These are phyloP conservation scores for Cliona cf. orientalis DNA, from an alignment of 37 sponge, comb jelly and placozoan species.

Conservation along the genomic window DNA sequence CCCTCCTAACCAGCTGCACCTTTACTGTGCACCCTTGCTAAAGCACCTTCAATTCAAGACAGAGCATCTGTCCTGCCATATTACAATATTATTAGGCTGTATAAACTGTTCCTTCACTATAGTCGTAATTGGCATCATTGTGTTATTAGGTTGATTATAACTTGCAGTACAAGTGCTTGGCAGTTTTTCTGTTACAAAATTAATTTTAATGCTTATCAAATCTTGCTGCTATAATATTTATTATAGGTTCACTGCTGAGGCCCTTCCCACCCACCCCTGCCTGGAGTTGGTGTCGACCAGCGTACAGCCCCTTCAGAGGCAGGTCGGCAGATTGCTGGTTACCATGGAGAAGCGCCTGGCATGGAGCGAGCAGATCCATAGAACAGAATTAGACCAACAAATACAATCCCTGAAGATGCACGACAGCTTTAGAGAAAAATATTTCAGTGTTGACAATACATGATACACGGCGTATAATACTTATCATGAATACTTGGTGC, in stretches of 20 bases:
- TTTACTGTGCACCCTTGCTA: too few relatives aligned
- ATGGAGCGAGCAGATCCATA: constrained; percentile 23
- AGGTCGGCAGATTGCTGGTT: constrained; percentile 55
- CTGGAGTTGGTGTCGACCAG: constrained; percentile 50
- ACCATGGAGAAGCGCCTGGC: constrained; percentile 80
- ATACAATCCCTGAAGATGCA: background rate
- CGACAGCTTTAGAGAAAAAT: constrained; percentile 45
- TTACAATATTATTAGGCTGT: too few relatives aligned
- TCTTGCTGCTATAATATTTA: too few relatives aligned
- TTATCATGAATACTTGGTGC: too few relatives aligned
- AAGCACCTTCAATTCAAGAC: too few relatives aligned
- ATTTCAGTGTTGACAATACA: constrained; percentile 9
- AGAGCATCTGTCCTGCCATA: too few relatives aligned
- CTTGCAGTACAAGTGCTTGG: too few relatives aligned
- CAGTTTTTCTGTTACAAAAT: too few relatives aligned
- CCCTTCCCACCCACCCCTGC: constrained; percentile 75
- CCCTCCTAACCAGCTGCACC: background rate
- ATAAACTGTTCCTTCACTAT: too few relatives aligned
- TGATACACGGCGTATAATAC: background rate
- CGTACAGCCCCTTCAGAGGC: constrained; percentile 67
- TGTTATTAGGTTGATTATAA: too few relatives aligned
- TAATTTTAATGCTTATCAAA: too few relatives aligned
- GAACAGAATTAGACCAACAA: background rate
- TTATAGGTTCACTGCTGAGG: constrained; percentile 11
- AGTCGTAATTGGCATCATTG: too few relatives aligned